Base-by-base conservation (phyloP, 2,888 invertebrate species). In the Synanthedon andrenaeformis region DNA sequence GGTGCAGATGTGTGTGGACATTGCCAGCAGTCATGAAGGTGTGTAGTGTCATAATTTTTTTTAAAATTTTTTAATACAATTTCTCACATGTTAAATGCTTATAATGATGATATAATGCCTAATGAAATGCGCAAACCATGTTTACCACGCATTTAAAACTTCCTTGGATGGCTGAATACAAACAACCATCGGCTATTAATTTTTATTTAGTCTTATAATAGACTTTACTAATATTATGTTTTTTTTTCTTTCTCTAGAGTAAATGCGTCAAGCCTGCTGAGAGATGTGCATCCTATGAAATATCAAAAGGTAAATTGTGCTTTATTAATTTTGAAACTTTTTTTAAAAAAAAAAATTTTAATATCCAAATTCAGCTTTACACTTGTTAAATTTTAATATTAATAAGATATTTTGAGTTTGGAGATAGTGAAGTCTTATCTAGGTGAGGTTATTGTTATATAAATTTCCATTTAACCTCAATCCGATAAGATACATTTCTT, bases 141-240 rank as follows among this genome's bases (percentile, higher is more conserved):
- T 85, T 87, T 87, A 87, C 85, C 81, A 86, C 74, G 82, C 85
- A 85, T 85, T 79, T 81, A 69, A 74, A 82, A 85, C 87, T 87
- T 87, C 86, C 87, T 87, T 87, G 87, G 87, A 87, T 87, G 87
- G 85, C 87, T 87, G 87, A 86, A 56, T 53, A n/a, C 5, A 45
- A 45, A 35, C 10, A 45, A 35, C 10, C 3, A 28, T 35, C 10
- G 0, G 10, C 2, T 35, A 10, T 10, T 35, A 10, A 35, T 10
- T 35, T 35, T 35, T 35, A 35, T 35, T 35, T 10, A 35, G 6
- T 10, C 10, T 35, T 35, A 2, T 35, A 23, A 23, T 19, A 8
- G 28, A 10, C 35, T 35, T 35, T 28, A 8, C 35, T 35, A 35
- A 35, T 10, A 10, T 10, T 8, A 35, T n/a, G 35, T 35, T 35